Percentiles rank a stretch among this genome's conserved stretches.
These are phyloP conservation scores for Lepidonotus clava DNA, from an alignment of 2,888 invertebrate species.

Conservation along the genomic window DNA sequence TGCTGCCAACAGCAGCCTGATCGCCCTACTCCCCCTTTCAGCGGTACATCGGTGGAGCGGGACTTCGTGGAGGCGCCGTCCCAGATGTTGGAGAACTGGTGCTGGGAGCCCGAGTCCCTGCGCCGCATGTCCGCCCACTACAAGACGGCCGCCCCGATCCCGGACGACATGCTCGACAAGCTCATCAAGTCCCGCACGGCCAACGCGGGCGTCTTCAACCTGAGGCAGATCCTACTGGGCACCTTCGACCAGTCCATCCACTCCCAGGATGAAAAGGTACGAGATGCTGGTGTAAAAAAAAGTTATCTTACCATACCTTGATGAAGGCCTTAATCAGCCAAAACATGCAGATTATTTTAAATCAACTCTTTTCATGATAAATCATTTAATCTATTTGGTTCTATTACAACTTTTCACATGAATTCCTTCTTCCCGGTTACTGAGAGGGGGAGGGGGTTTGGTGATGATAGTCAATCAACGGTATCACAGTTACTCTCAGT, in stretches of 20 bases:
- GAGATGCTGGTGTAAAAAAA: no score
- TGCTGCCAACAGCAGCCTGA: background rate
- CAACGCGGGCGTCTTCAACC: conserved; percentile 81
- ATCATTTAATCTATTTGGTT: no score
- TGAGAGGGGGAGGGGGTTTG: no score
- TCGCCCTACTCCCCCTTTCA: conserved; percentile 67
- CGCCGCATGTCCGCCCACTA: conserved; percentile 81
- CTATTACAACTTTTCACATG: no score
- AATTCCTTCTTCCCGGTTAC: background rate
- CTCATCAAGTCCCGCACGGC: conserved; percentile 80
- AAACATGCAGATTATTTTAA: no score
- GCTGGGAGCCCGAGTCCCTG: conserved; percentile 82
- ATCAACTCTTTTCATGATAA: no score
- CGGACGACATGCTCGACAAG: conserved; percentile 80
- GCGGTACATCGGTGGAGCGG: conserved; percentile 81
- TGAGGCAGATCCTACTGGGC: conserved; percentile 81
- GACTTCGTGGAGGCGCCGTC: conserved; percentile 83
- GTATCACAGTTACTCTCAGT: no score
- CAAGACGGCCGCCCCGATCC: conserved; percentile 78
- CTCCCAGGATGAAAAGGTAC: conserved; percentile 63
- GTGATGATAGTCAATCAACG: no score
- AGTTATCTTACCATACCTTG: no score
- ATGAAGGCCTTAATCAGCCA: no score
- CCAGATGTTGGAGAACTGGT: conserved; percentile 83
- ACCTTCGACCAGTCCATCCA: conserved; percentile 82